phyloP scores from a whole-genome alignment of 2,113 vertebrate genomes.

The Tachycineta bicolor region DNA sequence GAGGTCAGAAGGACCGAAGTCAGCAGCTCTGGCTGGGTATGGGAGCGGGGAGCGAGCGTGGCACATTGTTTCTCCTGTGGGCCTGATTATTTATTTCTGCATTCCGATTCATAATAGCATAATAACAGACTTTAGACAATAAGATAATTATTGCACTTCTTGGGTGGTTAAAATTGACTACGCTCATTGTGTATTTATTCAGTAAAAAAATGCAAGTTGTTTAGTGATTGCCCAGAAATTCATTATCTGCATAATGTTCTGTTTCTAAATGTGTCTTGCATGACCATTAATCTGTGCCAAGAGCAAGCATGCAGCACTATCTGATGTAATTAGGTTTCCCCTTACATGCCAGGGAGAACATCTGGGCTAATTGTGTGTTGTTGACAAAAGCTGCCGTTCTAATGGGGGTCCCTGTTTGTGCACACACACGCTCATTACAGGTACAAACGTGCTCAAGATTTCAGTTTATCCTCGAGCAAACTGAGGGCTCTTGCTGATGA shows the following conservation, averaged over 20 bases:
- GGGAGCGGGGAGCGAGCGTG: not conserved
- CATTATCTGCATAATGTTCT: conserved; percentile 52
- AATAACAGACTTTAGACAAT: conserved; percentile 49
- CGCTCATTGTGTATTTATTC: not conserved
- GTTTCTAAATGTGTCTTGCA: conserved; percentile 34
- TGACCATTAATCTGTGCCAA: conserved; percentile 30
- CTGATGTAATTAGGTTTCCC: conserved; percentile 45
- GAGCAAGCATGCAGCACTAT: not conserved
- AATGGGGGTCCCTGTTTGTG: not conserved
- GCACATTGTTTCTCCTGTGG: not conserved
- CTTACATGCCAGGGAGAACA: conserved; percentile 21
- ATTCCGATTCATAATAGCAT: not conserved
- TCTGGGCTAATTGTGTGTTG: conserved; percentile 9
- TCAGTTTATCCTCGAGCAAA: not conserved
- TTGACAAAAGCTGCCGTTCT: conserved; percentile 3
- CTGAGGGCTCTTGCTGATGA: not conserved
- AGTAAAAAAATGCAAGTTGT: conserved; percentile 6
- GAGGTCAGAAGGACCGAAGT: not conserved
- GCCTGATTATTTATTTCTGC: conserved; percentile 47
- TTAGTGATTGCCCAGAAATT: conserved; percentile 53
- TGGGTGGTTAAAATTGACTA: conserved; percentile 60
- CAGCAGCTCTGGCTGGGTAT: not conserved
- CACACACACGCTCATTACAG: not conserved
- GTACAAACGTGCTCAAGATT: not conserved
- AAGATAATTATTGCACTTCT: conserved; percentile 33